Evolutionary conservation across 2,888 invertebrate species (phyloP), one percentile per base, ranked within the genome.

Genomic region (Callyntrura sp.): DNA sequence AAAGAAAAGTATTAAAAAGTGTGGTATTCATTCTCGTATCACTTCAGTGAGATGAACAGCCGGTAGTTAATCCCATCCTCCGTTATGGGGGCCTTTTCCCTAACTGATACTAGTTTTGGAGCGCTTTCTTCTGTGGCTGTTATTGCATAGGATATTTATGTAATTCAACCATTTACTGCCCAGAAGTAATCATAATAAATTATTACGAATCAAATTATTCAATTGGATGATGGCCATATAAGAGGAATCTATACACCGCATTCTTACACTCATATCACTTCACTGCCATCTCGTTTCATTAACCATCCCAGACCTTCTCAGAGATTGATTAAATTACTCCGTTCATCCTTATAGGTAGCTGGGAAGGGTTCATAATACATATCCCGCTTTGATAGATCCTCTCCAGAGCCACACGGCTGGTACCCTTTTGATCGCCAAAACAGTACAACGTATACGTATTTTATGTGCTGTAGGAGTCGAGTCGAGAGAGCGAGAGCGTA

Each of bases 101-200:
- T n/a, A n/a, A n/a, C n/a, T n/a, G n/a, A n/a, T n/a, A n/a, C n/a
- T n/a, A n/a, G n/a, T n/a, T n/a, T n/a, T n/a, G n/a, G n/a, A n/a
- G n/a, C n/a, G n/a, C n/a, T n/a, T n/a, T n/a, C n/a, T n/a, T n/a
- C n/a, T n/a, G n/a, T n/a, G n/a, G n/a, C n/a, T n/a, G n/a, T n/a
- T 28, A 57, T 28, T 35, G 12, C 3, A 25, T 23, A 57, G 57
- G 35, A 57, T 55, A 79, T 45, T 28, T 57, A 60, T 60, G 60
- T 60, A 20, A 60, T 81, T 35, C 60, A 51, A 14, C 60, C 82
- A 45, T 45, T 82, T 60, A 82, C 43, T 62, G 78, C 78, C 78
- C 45, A 65, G 70, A 76, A 35, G 85, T 73, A 85, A 85, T 85
- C 85, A 85, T 73, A 73, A 73, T 85, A 85, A 85, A 85, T 85